Evolutionary conservation across 1,140 invertebrate species (phyloP), one percentile per base, ranked within the genome.

Genomic region (Solenopsis fugax): DNA sequence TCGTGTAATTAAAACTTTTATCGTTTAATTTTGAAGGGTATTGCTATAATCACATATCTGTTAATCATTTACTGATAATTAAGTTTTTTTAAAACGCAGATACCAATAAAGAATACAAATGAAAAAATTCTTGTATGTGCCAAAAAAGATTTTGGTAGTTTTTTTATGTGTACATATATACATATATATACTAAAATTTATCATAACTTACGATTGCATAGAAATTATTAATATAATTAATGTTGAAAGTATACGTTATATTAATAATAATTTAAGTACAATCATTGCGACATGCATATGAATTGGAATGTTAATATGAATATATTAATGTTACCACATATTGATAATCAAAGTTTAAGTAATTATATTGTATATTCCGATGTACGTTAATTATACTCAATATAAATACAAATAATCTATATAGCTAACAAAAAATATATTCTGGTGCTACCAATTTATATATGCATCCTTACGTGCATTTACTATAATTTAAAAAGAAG

Each of bases 311-410:
- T 67, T 12, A 77, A 50, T 21, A 81, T n/a, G 60, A 45, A 54
- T 41, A 65, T 65, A 41, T 65, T 34, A 67, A 48, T 48, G 21
- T 67, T 69, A 69, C 6, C 21, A 60, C 52, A 37, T 45, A 62
- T 62, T 21, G 34, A 37, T 76, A 69, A 72, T 41, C 41, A 54
- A 56, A 78, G 13, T 60, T 87, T 81, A 75, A 16, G 37, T 54
- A 58, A 34, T 2, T 76, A 12, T 71, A 75, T 24, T 76, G 18
- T 71, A 75, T 24, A 65, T 37, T 86, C 41, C n/a, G n/a, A 34
- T 84, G 34, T 21, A 48, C 41, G 6, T 80, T 80, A 41, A 77
- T 64, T 77, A 16, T 67, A 67, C 29, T 69, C 37, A 18, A 9
- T 29, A 9, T 29, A 67, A 13, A 48, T 50, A 65, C 7, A 29